Percentiles rank a stretch among this genome's conserved stretches.
Conservation (phyloP, 2,113 vertebrate genomes). For the Phasianus colchicus region DNA sequence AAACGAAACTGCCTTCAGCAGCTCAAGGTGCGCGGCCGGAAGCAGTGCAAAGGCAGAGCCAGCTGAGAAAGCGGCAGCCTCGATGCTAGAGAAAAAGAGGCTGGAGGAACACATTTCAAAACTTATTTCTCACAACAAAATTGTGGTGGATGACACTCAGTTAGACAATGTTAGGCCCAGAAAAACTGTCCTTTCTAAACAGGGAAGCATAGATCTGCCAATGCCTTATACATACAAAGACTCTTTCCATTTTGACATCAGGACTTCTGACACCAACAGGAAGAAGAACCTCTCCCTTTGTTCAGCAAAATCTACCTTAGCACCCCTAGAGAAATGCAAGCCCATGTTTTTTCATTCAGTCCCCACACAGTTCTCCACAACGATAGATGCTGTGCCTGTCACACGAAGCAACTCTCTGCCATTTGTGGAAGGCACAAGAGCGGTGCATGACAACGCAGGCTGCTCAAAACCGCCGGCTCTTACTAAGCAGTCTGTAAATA, state of each 20-base stretch:
- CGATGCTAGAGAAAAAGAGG: slow-evolving; percentile 82
- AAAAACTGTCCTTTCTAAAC: slow-evolving; percentile 91
- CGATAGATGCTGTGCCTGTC: slow-evolving; percentile 81
- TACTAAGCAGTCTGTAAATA: slow-evolving; percentile 45
- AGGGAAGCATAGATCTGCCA: slow-evolving; percentile 96
- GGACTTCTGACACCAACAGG: slow-evolving; percentile 74
- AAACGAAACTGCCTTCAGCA: slow-evolving; percentile 64
- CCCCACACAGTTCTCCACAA: slow-evolving; percentile 86
- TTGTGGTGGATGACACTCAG: slow-evolving; percentile 89
- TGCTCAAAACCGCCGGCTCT: slow-evolving; percentile 11
- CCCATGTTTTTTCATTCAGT: slow-evolving; percentile 85
- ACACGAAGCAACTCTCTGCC: slow-evolving; percentile 93
- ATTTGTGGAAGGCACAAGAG: slow-evolving; percentile 76
- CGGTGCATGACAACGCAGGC: slow-evolving; percentile 60
- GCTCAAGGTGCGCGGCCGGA: not conserved
- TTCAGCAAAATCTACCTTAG: slow-evolving; percentile 73
- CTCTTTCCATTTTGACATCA: slow-evolving; percentile 97
- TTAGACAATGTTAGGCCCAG: slow-evolving; percentile 91
- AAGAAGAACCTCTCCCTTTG: slow-evolving; percentile 63
- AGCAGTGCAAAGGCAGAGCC: not conserved
- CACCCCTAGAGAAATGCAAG: slow-evolving; percentile 71
- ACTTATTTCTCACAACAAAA: slow-evolving; percentile 93
- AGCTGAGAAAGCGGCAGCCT: slow-evolving; percentile 29
- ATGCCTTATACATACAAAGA: slow-evolving; percentile 96
- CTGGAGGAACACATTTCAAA: slow-evolving; percentile 91